phyloP scores from a whole-genome alignment of 2,888 invertebrate species.

The Rosalia funebris region DNA sequence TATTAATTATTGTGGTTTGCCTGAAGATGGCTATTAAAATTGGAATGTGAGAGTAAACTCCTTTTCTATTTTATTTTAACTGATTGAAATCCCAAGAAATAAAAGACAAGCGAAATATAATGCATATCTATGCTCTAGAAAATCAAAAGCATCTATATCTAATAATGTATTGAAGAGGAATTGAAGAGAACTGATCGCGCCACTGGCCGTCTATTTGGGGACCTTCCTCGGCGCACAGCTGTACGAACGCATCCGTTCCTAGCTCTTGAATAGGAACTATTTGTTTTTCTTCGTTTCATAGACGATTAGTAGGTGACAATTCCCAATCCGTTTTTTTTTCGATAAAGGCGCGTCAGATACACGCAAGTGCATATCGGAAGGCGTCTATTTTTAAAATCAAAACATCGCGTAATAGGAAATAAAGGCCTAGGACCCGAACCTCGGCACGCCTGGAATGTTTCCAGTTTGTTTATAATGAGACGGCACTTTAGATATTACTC shows the following conservation, averaged over 20 bases:
- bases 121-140: too few relatives aligned
- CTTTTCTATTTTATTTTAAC: too few relatives aligned
- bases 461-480: too few relatives aligned
- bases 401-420: not conserved
- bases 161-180: too few relatives aligned
- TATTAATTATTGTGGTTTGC: too few relatives aligned
- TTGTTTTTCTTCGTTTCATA: slow-evolving; percentile 7
- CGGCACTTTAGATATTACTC: too few relatives aligned
- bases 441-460: slow-evolving; percentile 10
- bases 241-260: slow-evolving; percentile 18
- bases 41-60: too few relatives aligned
- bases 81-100: too few relatives aligned
- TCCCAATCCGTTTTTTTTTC: slow-evolving; percentile 2
- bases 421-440: not conserved
- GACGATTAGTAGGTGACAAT: slow-evolving; percentile 13
- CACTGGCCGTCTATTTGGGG: not conserved
- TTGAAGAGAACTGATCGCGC: too few relatives aligned
- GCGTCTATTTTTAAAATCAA: slow-evolving; percentile 13
- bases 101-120: too few relatives aligned
- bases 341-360: not conserved
- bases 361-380: not conserved
- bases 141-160: too few relatives aligned
- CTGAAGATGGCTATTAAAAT: too few relatives aligned
- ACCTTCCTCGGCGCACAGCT: not conserved
- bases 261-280: slow-evolving; percentile 5